Conservation (phyloP, 2,113 vertebrate species). For the Thunnus thynnus region DNA sequence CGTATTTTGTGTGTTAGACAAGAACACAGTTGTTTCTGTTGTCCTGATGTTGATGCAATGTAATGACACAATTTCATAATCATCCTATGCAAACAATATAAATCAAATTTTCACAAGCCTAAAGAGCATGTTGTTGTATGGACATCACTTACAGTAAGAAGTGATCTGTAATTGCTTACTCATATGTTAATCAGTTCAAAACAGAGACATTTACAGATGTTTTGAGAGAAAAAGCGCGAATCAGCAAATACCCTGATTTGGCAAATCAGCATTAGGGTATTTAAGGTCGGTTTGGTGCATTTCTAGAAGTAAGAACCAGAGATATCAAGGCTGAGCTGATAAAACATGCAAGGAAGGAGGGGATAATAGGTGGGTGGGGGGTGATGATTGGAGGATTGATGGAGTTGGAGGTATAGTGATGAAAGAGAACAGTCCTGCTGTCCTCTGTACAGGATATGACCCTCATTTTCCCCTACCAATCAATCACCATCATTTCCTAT, state of each 20-base stretch:
- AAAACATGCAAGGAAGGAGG: constrained; percentile 5
- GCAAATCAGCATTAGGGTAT: not conserved
- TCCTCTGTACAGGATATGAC: constrained; percentile 65
- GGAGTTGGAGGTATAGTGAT: constrained; percentile 35
- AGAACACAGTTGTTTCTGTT: constrained; percentile 10
- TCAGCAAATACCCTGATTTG: not conserved
- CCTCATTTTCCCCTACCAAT: constrained; percentile 55
- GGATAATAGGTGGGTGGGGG: constrained; percentile 6
- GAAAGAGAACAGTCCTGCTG: constrained; percentile 50
- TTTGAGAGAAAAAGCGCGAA: not conserved
- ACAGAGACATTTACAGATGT: too few species aligned
- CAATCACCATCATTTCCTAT: constrained; percentile 66
- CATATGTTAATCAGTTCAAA: too few species aligned
- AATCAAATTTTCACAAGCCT: too few species aligned
- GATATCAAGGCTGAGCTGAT: not conserved
- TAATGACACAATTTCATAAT: not conserved
- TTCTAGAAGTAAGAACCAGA: not conserved
- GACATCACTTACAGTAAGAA: too few species aligned
- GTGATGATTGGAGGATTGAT: constrained; percentile 24
- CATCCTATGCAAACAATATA: too few species aligned
- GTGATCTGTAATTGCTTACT: too few species aligned
- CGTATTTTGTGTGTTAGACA: not conserved
- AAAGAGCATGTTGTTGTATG: too few species aligned
- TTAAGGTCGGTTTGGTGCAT: not conserved
- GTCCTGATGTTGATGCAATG: not conserved